Evolutionary conservation across 2,888 invertebrate genomes (phyloP).

Genomic region (Stictocephala bisonia): DNA sequence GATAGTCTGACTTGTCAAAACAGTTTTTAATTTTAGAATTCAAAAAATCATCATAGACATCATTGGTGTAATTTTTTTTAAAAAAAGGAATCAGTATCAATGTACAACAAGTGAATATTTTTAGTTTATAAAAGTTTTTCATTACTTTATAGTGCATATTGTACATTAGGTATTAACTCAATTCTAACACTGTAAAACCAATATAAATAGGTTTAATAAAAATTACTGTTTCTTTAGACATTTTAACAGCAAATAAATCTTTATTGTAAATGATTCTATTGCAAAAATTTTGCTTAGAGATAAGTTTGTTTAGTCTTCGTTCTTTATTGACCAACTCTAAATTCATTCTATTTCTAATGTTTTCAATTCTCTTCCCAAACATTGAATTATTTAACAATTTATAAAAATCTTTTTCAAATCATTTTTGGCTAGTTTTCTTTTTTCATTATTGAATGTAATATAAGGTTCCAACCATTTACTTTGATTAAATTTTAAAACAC

Average conservation of each 20-base stretch:
- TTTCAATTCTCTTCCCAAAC: conserved; percentile 53
- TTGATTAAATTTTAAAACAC: conserved; percentile 59
- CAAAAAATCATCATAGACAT: not conserved
- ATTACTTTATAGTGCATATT: conserved; percentile 46
- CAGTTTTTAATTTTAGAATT: not conserved
- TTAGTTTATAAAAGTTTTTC: not conserved
- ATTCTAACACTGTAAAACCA: conserved; percentile 44
- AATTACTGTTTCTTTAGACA: conserved; percentile 33
- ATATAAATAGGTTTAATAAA: conserved; percentile 53
- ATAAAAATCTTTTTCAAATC: conserved; percentile 53
- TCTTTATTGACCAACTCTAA: conserved; percentile 50
- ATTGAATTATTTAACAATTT: conserved; percentile 55
- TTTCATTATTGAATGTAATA: conserved; percentile 54
- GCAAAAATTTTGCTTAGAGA: conserved; percentile 5
- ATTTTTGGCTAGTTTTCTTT: conserved; percentile 35
- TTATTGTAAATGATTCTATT: conserved; percentile 48
- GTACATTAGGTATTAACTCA: conserved; percentile 42
- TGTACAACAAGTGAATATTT: not conserved
- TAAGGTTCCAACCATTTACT: conserved; percentile 58
- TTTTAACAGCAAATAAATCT: conserved; percentile 52
- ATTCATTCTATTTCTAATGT: conserved; percentile 31
- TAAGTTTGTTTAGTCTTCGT: conserved; percentile 6
- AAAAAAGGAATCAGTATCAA: conserved; percentile 6
- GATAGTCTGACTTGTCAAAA: not conserved
- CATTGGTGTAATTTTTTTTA: not conserved